Evolutionary conservation across 2,888 invertebrate species (phyloP).

Genomic region (Tuberolachnus salignus): DNA sequence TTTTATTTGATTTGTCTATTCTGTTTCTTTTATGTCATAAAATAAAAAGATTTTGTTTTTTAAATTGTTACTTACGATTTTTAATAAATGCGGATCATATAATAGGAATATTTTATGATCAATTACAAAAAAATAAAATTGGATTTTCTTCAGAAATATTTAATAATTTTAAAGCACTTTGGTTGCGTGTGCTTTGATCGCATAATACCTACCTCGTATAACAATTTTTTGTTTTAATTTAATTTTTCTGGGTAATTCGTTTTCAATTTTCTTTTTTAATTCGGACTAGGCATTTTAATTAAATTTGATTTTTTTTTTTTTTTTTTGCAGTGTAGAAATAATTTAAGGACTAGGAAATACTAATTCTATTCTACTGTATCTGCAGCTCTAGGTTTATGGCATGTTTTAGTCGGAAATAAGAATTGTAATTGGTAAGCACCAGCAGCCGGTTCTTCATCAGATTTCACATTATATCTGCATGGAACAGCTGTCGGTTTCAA

Average conservation of each 20-base stretch:
- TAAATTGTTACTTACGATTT: not conserved
- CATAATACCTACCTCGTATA: no score
- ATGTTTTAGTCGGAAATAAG: no score
- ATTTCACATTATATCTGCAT: no score
- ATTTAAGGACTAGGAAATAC: not conserved
- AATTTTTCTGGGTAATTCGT: conserved; percentile 2
- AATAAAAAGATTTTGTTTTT: conserved; percentile 1
- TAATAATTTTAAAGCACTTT: no score
- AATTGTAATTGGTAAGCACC: no score
- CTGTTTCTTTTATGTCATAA: not conserved
- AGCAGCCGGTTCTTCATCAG: no score
- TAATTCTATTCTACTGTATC: not conserved
- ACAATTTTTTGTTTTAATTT: not conserved
- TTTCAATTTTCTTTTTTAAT: not conserved
- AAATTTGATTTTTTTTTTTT: no score
- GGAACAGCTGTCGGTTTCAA: no score
- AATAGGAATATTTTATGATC: conserved; percentile 6
- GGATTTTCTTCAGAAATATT: no score
- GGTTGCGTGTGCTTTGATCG: no score
- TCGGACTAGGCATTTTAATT: not conserved
- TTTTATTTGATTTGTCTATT: conserved; percentile 55
- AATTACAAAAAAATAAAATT: conserved; percentile 49
- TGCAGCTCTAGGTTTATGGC: no score
- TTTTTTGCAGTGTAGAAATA: no score
- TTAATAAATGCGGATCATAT: not conserved